Percentiles rank a stretch among this genome's conserved stretches.
These are phyloP conservation scores for Callosobruchus maculatus DNA, from an alignment of 2,888 invertebrate species.

Conservation along the genomic window DNA sequence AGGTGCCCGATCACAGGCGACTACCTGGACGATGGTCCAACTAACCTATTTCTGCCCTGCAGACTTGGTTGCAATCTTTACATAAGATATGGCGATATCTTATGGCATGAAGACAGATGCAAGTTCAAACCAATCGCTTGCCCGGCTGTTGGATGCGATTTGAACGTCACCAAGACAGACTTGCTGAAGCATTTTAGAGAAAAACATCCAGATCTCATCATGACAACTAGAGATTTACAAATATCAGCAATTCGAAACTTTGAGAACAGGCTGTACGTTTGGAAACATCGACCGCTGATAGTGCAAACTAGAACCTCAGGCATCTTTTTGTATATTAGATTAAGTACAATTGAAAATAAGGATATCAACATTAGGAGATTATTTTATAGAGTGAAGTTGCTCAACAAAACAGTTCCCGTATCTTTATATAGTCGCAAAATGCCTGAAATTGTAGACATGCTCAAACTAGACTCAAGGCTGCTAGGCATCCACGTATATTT, in stretches of 20 bases:
- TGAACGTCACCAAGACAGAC: background rate
- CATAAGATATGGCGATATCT: background rate
- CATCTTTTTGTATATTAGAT: background rate
- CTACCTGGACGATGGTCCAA: background rate
- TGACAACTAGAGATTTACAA: background rate
- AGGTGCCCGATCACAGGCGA: background rate
- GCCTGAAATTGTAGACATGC: background rate
- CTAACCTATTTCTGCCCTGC: background rate
- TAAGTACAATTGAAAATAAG: background rate
- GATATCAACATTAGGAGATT: background rate
- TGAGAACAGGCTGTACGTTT: background rate
- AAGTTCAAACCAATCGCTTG: background rate
- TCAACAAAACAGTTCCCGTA: background rate
- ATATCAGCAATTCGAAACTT: background rate
- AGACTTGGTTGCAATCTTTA: background rate
- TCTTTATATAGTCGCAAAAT: background rate
- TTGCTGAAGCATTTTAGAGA: background rate
- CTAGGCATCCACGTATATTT: background rate
- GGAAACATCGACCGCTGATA: background rate
- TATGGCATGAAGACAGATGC: background rate
- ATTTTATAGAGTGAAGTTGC: background rate
- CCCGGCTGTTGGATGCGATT: background rate
- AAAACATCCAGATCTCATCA: background rate
- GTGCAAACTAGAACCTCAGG: background rate
- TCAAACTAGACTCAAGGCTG: background rate